Conservation (phyloP, 2,888 invertebrate genomes). For the Euzetes globulus region DNA sequence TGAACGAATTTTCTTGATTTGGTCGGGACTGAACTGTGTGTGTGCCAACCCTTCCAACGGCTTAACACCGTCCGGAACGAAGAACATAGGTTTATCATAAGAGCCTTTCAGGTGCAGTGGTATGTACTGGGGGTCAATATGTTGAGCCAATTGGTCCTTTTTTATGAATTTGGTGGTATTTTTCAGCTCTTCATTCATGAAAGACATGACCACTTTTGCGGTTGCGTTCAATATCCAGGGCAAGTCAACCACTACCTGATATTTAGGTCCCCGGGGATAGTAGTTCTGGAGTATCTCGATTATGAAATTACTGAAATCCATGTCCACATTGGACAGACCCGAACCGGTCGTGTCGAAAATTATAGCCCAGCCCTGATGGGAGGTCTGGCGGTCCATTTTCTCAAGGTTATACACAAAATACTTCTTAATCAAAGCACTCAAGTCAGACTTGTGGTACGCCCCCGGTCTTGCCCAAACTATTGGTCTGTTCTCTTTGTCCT, state of each 20-base stretch:
- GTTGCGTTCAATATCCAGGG: slow-evolving; percentile 36
- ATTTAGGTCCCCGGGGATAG: slow-evolving; percentile 59
- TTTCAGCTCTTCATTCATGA: slow-evolving; percentile 29
- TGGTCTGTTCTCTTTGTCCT: neutral
- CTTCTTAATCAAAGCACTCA: slow-evolving; percentile 10
- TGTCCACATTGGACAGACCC: slow-evolving; percentile 53
- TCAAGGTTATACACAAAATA: slow-evolving; percentile 29
- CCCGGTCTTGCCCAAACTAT: neutral
- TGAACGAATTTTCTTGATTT: neutral
- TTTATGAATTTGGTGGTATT: slow-evolving; percentile 12
- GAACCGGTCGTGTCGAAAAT: slow-evolving; percentile 30
- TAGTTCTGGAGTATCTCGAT: slow-evolving; percentile 77
- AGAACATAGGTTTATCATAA: neutral
- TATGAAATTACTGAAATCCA: slow-evolving; percentile 79
- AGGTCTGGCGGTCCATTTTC: slow-evolving; percentile 12
- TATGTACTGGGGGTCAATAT: slow-evolving; percentile 24
- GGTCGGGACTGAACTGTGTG: neutral
- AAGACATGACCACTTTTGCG: slow-evolving; percentile 24
- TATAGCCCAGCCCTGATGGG: slow-evolving; percentile 29
- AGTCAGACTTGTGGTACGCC: slow-evolving; percentile 25
- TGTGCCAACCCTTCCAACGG: neutral
- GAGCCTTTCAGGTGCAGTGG: slow-evolving; percentile 31
- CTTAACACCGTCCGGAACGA: neutral
- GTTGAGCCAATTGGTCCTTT: slow-evolving; percentile 15
- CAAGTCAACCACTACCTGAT: slow-evolving; percentile 33